Conservation (phyloP, 2,113 vertebrate species). For the Trachemys scripta region DNA sequence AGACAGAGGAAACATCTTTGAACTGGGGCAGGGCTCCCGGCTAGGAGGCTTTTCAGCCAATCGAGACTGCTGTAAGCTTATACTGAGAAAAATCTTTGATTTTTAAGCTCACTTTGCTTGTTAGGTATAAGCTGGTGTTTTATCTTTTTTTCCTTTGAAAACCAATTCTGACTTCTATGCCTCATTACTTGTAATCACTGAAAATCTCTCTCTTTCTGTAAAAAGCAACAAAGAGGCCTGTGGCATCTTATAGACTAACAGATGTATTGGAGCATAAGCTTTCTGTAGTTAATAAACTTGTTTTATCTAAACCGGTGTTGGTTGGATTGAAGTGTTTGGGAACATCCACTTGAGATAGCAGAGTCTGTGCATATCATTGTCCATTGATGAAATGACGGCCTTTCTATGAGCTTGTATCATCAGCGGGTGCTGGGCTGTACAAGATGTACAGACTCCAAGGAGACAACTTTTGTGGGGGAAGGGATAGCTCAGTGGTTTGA, state of each 20-base stretch:
- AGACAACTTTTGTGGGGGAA: not conserved
- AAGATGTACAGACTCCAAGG: not conserved
- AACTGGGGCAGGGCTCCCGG: not conserved
- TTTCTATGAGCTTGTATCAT: not conserved
- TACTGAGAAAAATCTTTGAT: not conserved
- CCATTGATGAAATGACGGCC: not conserved
- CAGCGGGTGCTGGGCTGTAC: not conserved
- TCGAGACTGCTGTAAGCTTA: not conserved
- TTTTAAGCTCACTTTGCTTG: not conserved
- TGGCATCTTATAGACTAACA: too few relatives aligned
- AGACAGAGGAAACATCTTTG: too few relatives aligned
- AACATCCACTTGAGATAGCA: not conserved
- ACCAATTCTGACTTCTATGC: not conserved
- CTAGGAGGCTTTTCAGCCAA: too few relatives aligned
- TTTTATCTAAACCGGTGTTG: not conserved
- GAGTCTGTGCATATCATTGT: not conserved
- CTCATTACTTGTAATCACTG: not conserved
- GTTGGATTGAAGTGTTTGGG: not conserved
- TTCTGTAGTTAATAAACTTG: not conserved
- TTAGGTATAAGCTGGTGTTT: not conserved
- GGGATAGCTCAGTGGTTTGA: not conserved
- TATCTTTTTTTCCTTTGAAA: not conserved
- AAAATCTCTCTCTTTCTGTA: not conserved
- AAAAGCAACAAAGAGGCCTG: too few relatives aligned
- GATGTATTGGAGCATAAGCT: too few relatives aligned